phyloP scores from a whole-genome alignment of 2,113 vertebrate genomes.

The Gasterosteus aculeatus region DNA sequence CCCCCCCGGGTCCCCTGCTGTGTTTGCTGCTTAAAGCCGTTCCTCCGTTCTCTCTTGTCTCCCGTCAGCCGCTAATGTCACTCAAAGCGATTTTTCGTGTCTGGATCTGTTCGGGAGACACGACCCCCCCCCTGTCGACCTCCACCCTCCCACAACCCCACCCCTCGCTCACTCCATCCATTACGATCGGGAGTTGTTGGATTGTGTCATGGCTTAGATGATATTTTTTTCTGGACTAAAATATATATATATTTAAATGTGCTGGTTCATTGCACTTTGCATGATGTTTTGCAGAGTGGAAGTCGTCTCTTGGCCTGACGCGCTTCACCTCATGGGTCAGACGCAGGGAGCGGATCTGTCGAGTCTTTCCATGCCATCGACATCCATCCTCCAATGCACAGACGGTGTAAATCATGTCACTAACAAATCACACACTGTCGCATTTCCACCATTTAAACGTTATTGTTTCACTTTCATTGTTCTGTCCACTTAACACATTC shows the following conservation, averaged over 20 bases:
- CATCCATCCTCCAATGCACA: not conserved
- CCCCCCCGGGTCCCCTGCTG: not conserved
- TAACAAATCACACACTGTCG: not conserved
- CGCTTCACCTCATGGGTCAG: slow-evolving; percentile 18
- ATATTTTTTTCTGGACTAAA: not conserved
- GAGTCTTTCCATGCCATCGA: slow-evolving; percentile 21
- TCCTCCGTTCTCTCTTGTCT: not conserved
- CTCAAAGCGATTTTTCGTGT: slow-evolving; percentile 63
- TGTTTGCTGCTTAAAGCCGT: not conserved
- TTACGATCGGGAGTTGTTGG: slow-evolving; percentile 21
- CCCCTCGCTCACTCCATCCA: slow-evolving; percentile 52
- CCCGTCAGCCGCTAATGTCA: not conserved
- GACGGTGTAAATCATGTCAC: slow-evolving; percentile 19
- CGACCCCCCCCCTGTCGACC: slow-evolving; percentile 53
- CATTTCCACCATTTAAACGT: slow-evolving; percentile 3
- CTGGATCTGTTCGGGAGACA: slow-evolving; percentile 64
- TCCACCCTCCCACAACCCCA: slow-evolving; percentile 46
- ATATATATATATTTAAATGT: too few relatives aligned
- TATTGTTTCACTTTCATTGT: slow-evolving; percentile 9
- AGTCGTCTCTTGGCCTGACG: slow-evolving; percentile 25
- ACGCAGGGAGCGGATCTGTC: not conserved
- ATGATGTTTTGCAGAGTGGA: slow-evolving; percentile 30
- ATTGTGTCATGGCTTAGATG: slow-evolving; percentile 28
- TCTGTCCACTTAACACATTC: not conserved
- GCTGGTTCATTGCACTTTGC: slow-evolving; percentile 1